Evolutionary conservation across 2,113 vertebrate genomes (phyloP), one percentile per base, ranked within the genome.

Genomic region (Poecilia latipinna): DNA sequence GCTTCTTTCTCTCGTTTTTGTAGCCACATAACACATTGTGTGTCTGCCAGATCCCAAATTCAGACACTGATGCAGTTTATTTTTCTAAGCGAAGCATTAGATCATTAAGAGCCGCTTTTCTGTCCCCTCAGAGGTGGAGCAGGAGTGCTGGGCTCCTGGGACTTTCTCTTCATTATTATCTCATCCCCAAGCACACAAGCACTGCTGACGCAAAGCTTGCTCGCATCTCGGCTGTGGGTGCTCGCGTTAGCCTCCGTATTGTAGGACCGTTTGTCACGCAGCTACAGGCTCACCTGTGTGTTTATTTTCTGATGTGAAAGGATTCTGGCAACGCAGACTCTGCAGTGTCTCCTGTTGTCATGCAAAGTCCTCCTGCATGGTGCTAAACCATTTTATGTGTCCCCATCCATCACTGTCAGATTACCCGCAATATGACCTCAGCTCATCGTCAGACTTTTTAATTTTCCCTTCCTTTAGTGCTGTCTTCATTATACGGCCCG

Each of bases 171-270:
- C 84, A 83, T 90, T 83, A 91, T 84, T 75, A 82, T 72, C 87
- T 90, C 84, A 86, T 92, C 90, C 84, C 87, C 86, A 79, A 89
- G 89, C 82, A 79, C 78, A 76, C 80, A 80, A 37, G 73, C 65
- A 29, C 65, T 8, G 31, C 86, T 91, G 87, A 89, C 72, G 79
- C 82, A 90, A 79, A 84, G 77, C 78, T 77, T 66, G 77, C 65
- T 88, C 26, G 39, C 72, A 57, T 82, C 76, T 82, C 60, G 61
- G 17, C 57, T 82, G 77, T 68, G 64, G 68, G 73, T 32, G 74
- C 87, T 84, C 72, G 68, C 82, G 24, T 80, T 32, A 33, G 62
- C 70, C 35, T 57, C 33, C 73, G 77, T 68, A 61, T 42, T 76
- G 61, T 62, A 66, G 28, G 65, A 66, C 64, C 60, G 8, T 65